phyloP scores from a whole-genome alignment of 2,113 vertebrate species.

The Nothobranchius kuhntae region DNA sequence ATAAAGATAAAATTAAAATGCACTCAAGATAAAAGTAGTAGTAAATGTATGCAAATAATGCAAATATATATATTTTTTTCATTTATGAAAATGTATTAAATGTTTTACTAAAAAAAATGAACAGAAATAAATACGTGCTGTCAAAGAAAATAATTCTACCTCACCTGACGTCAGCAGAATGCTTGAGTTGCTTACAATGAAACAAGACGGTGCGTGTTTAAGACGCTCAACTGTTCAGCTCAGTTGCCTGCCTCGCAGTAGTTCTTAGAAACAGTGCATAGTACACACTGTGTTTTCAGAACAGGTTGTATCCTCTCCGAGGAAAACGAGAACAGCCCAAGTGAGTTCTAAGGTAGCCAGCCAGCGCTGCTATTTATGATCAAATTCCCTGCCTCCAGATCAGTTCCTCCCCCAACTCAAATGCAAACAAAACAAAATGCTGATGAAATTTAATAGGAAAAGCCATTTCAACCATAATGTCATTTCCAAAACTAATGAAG shows the following conservation, averaged over 20 bases:
- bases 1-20: background rate
- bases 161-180: background rate
- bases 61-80: too few species aligned
- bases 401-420: slow-evolving; percentile 35
- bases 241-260: background rate
- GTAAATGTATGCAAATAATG: too few species aligned
- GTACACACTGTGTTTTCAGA: slow-evolving; percentile 40
- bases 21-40: too few species aligned
- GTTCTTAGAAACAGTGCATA: slow-evolving; percentile 26
- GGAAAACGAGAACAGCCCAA: slow-evolving; percentile 42
- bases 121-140: background rate
- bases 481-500: background rate
- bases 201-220: slow-evolving; percentile 10
- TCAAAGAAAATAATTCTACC: background rate
- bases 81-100: too few species aligned
- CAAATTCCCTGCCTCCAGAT: slow-evolving; percentile 19
- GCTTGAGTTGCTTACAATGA: slow-evolving; percentile 6
- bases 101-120: too few species aligned
- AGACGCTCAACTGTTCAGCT: background rate
- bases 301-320: slow-evolving; percentile 46
- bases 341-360: slow-evolving; percentile 50
- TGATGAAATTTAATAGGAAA: background rate
- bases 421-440: slow-evolving; percentile 16
- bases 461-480: background rate
- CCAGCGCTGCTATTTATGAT: slow-evolving; percentile 70